phyloP scores from a whole-genome alignment of 2,888 invertebrate species.

The Sepioteuthis lessoniana region DNA sequence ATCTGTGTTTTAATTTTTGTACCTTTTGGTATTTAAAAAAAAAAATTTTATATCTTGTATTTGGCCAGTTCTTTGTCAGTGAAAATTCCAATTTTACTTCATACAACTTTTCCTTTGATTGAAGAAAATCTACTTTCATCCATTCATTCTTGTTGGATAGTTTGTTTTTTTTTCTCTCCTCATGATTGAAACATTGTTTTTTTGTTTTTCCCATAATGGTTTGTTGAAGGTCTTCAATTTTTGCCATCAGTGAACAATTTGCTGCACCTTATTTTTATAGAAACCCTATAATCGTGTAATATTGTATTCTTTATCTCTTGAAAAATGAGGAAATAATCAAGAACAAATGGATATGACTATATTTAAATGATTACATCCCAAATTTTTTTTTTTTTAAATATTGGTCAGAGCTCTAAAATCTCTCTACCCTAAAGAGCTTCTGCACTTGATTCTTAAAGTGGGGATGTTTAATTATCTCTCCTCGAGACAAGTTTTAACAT shows the following conservation, averaged over 20 bases:
- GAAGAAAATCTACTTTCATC: no score
- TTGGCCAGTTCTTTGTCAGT: no score
- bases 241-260: not conserved
- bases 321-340: not conserved
- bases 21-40: no score
- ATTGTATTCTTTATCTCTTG: not conserved
- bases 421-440: not conserved
- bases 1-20: no score
- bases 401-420: not conserved
- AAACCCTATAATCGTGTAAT: not conserved
- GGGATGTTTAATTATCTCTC: not conserved
- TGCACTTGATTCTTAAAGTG: not conserved
- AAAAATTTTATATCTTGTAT: no score
- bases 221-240: not conserved
- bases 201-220: not conserved
- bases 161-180: no score
- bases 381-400: not conserved
- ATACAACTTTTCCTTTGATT: no score
- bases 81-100: no score
- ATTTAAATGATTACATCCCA: not conserved
- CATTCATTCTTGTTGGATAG: no score
- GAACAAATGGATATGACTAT: not conserved
- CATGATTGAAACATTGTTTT: not conserved
- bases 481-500: no score
- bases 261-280: not conserved